Evolutionary conservation across 2,888 invertebrate genomes (phyloP), one percentile per base, ranked within the genome.

Genomic region (Malthinus flaveolus): DNA sequence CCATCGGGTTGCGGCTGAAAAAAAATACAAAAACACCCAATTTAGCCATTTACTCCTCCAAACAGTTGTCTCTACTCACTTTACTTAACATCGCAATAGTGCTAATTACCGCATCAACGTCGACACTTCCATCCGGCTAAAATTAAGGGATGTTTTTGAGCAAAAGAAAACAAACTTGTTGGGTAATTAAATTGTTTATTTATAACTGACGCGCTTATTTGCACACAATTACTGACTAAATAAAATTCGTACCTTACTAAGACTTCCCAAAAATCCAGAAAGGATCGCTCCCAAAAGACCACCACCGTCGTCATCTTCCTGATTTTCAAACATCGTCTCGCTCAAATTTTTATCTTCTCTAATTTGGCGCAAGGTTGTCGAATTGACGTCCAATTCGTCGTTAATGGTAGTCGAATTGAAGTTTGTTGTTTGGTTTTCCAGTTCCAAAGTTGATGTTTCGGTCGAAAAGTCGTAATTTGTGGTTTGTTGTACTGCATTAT

Each of bases 101-200:
- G 15, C 76, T 76, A 33, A 77, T 71, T 32, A 79, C 75, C 7
- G 79, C 78, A 49, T 79, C 76, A 32, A 79, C 68, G 65, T 79
- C 79, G 13, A 79, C 75, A 31, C 76, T 72, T 42, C 78, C 79
- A 63, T 78, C 78, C 46, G 78, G 76, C 78, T 79, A 51, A 57
- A 71, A 73, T 52, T 49, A 49, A 58, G 34, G 39, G 53, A 49
- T 36, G 52, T 51, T 46, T 46, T 12, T 32, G 7, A 36, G 33
- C 5, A 15, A 9, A 51, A 11, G 12, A 33, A 23, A 31, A 11
- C 10, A 12, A 23, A 12, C 11, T 37, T 37, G 2, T 5, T 23
- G 2, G 5, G 5, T 23, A 23, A 23, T 23, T 23, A 5, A n/a
- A n/a, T 23, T 23, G 23, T 23, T 23, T 23, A 37, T 37, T 13